Evolutionary conservation across 2,888 invertebrate species (phyloP).

Genomic region (Caenorhabditis imperialis): DNA sequence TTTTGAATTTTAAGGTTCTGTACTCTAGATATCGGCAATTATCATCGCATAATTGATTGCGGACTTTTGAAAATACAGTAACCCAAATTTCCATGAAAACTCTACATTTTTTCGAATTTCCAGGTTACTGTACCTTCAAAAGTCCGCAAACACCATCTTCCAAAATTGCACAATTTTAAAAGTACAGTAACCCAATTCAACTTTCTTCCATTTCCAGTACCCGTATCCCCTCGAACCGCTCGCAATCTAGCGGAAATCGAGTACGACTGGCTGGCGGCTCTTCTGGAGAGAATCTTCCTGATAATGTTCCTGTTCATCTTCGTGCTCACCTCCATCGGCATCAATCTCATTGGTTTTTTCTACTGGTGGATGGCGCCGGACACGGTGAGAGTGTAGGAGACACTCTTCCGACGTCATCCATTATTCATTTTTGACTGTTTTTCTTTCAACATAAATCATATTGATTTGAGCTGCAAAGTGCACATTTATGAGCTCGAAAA

Average conservation of each 20-base stretch:
- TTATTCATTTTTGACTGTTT: constrained; percentile 17
- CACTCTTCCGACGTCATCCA: constrained; percentile 29
- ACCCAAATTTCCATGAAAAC: no score
- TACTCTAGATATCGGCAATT: no score
- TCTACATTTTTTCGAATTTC: no score
- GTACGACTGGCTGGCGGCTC: constrained; percentile 76
- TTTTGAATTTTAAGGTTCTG: no score
- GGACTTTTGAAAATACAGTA: no score
- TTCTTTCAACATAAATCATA: constrained; percentile 23
- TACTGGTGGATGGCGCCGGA: constrained; percentile 64
- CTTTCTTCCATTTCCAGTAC: constrained; percentile 17
- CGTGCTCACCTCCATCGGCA: constrained; percentile 68
- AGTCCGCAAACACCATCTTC: no score
- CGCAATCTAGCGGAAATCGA: constrained; percentile 75
- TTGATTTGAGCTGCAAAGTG: no score
- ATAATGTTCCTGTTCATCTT: constrained; percentile 69
- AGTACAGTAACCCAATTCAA: no score
- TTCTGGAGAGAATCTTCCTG: constrained; percentile 73
- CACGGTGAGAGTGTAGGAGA: constrained; percentile 46
- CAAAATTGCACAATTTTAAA: no score
- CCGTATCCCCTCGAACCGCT: constrained; percentile 62
- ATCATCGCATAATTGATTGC: no score
- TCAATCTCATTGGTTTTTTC: constrained; percentile 69
- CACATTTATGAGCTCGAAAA: no score
- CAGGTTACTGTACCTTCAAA: no score